These are phyloP conservation scores for Pristionchus maxplancki DNA, from an alignment of 2,888 invertebrate genomes.

Conservation along the genomic window DNA sequence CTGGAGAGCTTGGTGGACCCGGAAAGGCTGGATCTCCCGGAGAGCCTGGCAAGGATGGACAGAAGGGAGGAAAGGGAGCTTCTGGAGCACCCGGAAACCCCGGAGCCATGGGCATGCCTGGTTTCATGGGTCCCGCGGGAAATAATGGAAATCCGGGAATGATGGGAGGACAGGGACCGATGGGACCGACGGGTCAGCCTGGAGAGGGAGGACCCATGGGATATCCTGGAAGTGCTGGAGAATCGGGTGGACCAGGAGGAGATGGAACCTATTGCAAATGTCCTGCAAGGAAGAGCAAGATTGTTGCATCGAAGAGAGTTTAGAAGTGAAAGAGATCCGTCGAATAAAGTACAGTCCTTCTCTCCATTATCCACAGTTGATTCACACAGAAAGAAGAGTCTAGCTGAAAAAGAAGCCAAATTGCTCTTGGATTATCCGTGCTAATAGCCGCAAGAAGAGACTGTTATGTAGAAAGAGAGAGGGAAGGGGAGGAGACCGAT, in stretches of 20 bases:
- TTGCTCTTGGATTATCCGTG: constrained; percentile 32
- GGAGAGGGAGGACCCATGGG: constrained; percentile 55
- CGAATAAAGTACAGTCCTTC: neutral
- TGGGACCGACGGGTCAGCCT: constrained; percentile 56
- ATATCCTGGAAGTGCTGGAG: constrained; percentile 51
- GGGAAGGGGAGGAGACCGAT: constrained; percentile 16
- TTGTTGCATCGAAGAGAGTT: constrained; percentile 29
- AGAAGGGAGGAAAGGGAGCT: constrained; percentile 49
- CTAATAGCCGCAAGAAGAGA: constrained; percentile 18
- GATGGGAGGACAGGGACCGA: constrained; percentile 54
- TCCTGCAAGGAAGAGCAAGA: constrained; percentile 51
- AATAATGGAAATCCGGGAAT: constrained; percentile 55
- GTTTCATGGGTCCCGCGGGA: constrained; percentile 20
- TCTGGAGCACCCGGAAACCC: constrained; percentile 35
- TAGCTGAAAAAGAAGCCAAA: neutral
- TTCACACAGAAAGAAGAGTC: neutral
- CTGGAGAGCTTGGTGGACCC: constrained; percentile 19
- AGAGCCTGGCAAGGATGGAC: constrained; percentile 50
- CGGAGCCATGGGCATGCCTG: constrained; percentile 44
- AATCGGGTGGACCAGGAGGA: constrained; percentile 53
- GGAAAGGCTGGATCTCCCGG: constrained; percentile 42
- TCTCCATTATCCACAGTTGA: neutral
- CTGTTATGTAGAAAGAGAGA: constrained; percentile 7
- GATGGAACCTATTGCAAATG: constrained; percentile 58
- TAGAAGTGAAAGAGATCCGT: neutral